These are phyloP conservation scores for Drosophila serrata DNA, from an alignment of 1,140 invertebrate genomes.

Conservation along the genomic window DNA sequence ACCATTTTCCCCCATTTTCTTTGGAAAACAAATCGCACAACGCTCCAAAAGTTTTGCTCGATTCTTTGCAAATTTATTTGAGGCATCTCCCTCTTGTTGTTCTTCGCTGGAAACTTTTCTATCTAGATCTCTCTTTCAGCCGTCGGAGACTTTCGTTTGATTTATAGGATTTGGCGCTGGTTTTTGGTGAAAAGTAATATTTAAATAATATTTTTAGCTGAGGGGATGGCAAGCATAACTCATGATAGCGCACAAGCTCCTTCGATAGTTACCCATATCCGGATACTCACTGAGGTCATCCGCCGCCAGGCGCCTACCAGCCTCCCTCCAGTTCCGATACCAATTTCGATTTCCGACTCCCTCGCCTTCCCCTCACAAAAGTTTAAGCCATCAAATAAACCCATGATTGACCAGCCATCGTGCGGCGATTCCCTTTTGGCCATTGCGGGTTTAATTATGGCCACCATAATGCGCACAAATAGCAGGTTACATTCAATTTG, in stretches of 20 bases:
- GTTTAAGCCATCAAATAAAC: constrained; percentile 74
- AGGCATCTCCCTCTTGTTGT: constrained; percentile 37
- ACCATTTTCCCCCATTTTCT: constrained; percentile 23
- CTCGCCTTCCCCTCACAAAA: too few species aligned
- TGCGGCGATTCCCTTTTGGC: constrained; percentile 43
- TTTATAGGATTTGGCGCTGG: constrained; percentile 42
- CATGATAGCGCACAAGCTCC: constrained; percentile 13
- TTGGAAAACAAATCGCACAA: constrained; percentile 43
- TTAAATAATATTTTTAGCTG: constrained; percentile 51
- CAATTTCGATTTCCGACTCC: constrained; percentile 25
- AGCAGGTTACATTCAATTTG: constrained; percentile 83
- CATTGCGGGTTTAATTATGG: constrained; percentile 70
- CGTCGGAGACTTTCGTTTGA: constrained; percentile 29
- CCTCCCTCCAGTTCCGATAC: neutral
- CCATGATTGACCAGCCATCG: constrained; percentile 78
- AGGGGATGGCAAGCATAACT: constrained; percentile 19
- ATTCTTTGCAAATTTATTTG: constrained; percentile 45
- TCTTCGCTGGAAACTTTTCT: constrained; percentile 44
- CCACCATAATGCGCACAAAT: constrained; percentile 76
- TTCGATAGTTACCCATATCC: constrained; percentile 8
- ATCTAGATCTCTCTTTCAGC: constrained; percentile 37
- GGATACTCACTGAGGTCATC: constrained; percentile 62
- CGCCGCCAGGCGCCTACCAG: constrained; percentile 54
- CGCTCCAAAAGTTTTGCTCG: constrained; percentile 45
- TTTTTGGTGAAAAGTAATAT: constrained; percentile 48